These are phyloP conservation scores for Helicoverpa assulta DNA, from an alignment of 2,888 invertebrate genomes.

Conservation along the genomic window DNA sequence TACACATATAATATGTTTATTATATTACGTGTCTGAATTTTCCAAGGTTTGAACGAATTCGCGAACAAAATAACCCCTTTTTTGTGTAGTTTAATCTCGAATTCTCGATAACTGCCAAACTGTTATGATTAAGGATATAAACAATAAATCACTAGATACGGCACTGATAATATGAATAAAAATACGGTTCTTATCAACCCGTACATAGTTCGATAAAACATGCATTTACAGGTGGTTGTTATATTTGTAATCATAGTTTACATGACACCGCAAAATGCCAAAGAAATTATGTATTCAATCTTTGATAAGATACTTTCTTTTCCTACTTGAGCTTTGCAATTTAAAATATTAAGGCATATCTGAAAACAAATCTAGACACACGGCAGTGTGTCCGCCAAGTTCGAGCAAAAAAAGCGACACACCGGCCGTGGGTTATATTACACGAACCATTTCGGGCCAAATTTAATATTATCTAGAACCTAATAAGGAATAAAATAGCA, in stretches of 20 bases:
- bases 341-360: no score
- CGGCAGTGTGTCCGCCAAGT: no score
- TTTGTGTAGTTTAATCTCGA: background rate
- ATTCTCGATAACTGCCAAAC: constrained; percentile 6
- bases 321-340: no score
- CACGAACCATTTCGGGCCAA: no score
- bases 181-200: background rate
- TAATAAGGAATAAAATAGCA: no score
- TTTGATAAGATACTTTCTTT: no score
- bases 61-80: constrained; percentile 27
- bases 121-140: constrained; percentile 25
- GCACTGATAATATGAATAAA: background rate
- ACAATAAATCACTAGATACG: constrained; percentile 25
- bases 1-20: background rate
- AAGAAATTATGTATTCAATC: background rate
- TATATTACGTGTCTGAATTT: constrained; percentile 14
- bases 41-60: constrained; percentile 23
- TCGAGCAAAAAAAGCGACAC: no score
- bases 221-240: background rate
- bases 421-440: no score
- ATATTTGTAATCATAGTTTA: background rate
- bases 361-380: no score
- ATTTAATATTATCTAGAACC: no score
- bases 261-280: no score
- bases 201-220: background rate